Base-by-base conservation (phyloP, 2,797 vertebrate species). In the Champsocephalus esox region DNA sequence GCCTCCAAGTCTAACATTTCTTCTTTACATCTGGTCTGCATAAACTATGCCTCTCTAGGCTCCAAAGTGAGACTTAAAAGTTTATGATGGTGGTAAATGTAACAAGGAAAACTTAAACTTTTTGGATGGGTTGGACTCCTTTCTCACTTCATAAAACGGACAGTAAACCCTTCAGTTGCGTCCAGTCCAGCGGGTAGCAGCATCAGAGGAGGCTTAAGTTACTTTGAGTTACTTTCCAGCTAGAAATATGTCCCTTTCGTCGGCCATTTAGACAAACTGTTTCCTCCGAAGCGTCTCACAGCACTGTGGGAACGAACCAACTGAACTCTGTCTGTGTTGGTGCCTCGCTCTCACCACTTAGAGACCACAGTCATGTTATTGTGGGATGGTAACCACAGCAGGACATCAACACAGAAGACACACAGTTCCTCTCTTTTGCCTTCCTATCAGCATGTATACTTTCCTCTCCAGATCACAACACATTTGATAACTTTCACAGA, bases 331-430 rank as follows among this genome's bases (percentile, higher is more conserved):
- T 62, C 62, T 28, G 61, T 4, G 34, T 45, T 5, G 11, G 56
- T 45, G 48, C 55, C 68, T 60, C 34, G 7, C 28, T 48, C 21
- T 50, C 28, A 66, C 60, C 61, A 14, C 70, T 2, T 3, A 32
- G 41, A 49, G 48, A n/a, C 54, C 32, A 52, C 66, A 55, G 54
- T 51, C 19, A 46, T 63, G 57, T 71, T 48, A 14, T 32, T 72
- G 46, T 54, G 24, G 44, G 57, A 28, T 13, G 19, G 12, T 21
- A 13, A 71, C 62, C 54, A 11, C 48, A 17, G 60, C 43, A 45
- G 45, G 49, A 19, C 16, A 16, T 16, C 73, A 24, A 34, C 45
- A 51, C 3, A 21, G 34, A 45, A 5, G 41, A 66, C 19, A 61
- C 19, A 21, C 45, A 9, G 5, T 24, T 41, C 3, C 16, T 60